Evolutionary conservation across 2,113 vertebrate genomes (phyloP), one percentile per base, ranked within the genome.

Genomic region (Penelope pileata): DNA sequence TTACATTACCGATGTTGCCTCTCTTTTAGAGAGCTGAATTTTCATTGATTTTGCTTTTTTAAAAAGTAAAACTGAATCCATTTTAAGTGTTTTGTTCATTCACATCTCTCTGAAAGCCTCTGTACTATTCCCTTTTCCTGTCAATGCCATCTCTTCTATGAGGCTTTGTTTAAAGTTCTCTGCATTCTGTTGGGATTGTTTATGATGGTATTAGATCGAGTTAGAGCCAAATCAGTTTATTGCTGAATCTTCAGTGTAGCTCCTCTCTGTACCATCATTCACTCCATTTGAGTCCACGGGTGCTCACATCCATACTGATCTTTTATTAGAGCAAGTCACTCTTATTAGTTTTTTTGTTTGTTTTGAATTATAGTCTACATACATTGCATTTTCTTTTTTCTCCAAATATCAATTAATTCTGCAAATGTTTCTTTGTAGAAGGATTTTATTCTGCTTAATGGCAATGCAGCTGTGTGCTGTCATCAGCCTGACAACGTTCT

Each of bases 1-100:
- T 80, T 90, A 50, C 63, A 1, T 70, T 93, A 76, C 75, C 83
- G 93, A 90, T 95, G 91, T 90, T 86, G 84, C 63, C 47, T 92
- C 82, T 83, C 75, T 85, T 90, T 85, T 77, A 51, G 59, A 88
- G 72, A 86, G 78, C 54, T 70, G 24, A 24, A 2, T 91, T 91
- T 93, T 85, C 6, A 62, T 94, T 94, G 86, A 69, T 91, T 94
- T 83, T 73, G 29, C 67, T 58, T 83, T 62, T 79, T 60, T 1
- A 30, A 53, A 83, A 94, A 36, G 24, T 29, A 40, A 85, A 91
- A 56, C 0, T 0, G 7, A 75, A 82, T 81, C 82, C 2, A 16
- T 86, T 83, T 86, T 73, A 54, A 77, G 36, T 64, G 62, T 79
- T 82, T 78, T 73, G 24, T 48, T 83, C 50, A 50, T 83, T 91